phyloP scores from a whole-genome alignment of 2,888 invertebrate species.

The Polyploca ridens region DNA sequence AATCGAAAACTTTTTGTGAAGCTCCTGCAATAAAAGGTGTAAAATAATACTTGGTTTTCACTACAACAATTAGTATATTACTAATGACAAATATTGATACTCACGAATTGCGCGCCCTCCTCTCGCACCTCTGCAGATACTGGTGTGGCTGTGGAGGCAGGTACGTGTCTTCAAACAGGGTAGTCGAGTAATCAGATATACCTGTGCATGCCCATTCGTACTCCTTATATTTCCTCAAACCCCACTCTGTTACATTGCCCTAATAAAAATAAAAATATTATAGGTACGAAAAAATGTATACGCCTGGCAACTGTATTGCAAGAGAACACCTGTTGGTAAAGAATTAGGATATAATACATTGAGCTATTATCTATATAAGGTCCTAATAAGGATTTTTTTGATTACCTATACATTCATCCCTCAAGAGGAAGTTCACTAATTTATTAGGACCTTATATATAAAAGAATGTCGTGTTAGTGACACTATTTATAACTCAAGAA shows the following conservation, averaged over 20 bases:
- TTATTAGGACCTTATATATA: too few species aligned
- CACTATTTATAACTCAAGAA: too few species aligned
- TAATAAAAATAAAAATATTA: conserved; percentile 34
- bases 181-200: conserved; percentile 68
- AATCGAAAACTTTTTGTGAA: conserved; percentile 80
- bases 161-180: conserved; percentile 70
- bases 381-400: too few species aligned
- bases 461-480: too few species aligned
- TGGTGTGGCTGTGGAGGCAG: conserved; percentile 63
- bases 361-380: too few species aligned
- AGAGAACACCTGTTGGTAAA: too few species aligned
- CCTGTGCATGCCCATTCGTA: conserved; percentile 79
- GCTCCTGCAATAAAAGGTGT: conserved; percentile 74
- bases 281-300: too few species aligned
- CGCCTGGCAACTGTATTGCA: too few species aligned
- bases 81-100: conserved; percentile 26
- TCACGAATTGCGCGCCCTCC: conserved; percentile 67
- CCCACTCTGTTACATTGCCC: conserved; percentile 81
- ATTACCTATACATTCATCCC: too few species aligned
- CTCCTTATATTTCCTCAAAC: conserved; percentile 63
- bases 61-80: conserved; percentile 17
- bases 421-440: too few species aligned
- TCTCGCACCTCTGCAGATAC: conserved; percentile 61
- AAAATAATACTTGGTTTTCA: conserved; percentile 43
- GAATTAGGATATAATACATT: too few species aligned